Base-by-base conservation (phyloP, 2,113 vertebrate species). In the Apodemus sylvaticus region DNA sequence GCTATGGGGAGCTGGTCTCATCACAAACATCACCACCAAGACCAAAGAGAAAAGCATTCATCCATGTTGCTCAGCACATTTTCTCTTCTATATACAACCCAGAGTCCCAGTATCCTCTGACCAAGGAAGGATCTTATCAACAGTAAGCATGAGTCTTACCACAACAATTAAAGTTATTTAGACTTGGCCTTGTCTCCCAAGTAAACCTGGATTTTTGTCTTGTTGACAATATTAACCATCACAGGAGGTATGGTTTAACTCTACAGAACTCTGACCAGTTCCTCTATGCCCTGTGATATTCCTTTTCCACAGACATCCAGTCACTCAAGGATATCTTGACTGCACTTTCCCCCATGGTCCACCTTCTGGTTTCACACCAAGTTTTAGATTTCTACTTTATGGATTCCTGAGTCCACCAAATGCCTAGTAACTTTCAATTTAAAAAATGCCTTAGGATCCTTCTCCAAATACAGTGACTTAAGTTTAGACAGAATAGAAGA, bases 251-350 rank as follows among this genome's bases (percentile, higher is more conserved):
- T 85, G 39, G 39, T 31, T 85, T 45, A 85, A 39, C 51, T 81
- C 51, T 4, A 1, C 31, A 11, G 55, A 68, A 0, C 0, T 12
- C 73, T 81, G 19, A 5, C 14, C 22, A 24, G 39, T 16, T 36
- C 2, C 51, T 17, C 0, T 3, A 1, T 8, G 19, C 24, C n/a
- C 48, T 34, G 3, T 26, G 26, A 1, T 4, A 3, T 2, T 16
- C 24, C 34, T 2, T 68, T 81, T 11, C 55, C 48, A 26, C 2
- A 71, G 58, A 31, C 1, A 68, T 1, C 26, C n/a, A 48, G n/a
- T 13, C 7, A 1, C 24, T 8, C 7, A 0, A 4, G 3, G 2
- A 39, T 17, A 0, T 39, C 17, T 36, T 58, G 16, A 10, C 22
- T 6, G 3, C 10, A 36, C 13, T 26, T 70, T 20, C 45, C n/a